Evolutionary conservation across 2,797 vertebrate genomes (phyloP).

Genomic region (Phyllotis vaccarum): DNA sequence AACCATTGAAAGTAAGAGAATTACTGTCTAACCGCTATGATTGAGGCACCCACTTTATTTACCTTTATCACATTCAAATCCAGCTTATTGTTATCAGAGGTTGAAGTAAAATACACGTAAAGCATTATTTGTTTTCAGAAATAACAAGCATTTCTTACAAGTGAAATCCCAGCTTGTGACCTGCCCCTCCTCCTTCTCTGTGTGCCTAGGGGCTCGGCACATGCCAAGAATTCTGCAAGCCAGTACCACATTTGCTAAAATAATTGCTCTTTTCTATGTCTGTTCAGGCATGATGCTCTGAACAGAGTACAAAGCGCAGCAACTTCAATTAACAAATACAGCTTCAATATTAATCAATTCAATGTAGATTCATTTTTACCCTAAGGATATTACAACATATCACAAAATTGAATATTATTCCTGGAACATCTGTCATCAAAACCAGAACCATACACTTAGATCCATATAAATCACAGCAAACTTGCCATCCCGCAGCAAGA

Average conservation of each 20-base stretch:
- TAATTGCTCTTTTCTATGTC: constrained; percentile 76
- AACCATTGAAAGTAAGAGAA: constrained; percentile 46
- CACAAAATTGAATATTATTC: constrained; percentile 67
- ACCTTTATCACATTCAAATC: constrained; percentile 53
- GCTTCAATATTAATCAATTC: constrained; percentile 70
- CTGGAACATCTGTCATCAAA: constrained; percentile 74
- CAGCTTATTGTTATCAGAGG: background rate
- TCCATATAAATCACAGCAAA: constrained; percentile 73
- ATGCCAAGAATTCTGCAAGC: constrained; percentile 45
- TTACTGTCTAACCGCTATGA: background rate
- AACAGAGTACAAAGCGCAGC: constrained; percentile 75
- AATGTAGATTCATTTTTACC: constrained; percentile 67
- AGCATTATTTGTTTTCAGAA: constrained; percentile 59
- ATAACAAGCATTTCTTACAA: constrained; percentile 45
- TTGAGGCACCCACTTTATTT: constrained; percentile 29
- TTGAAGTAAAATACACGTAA: constrained; percentile 47
- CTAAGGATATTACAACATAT: constrained; percentile 69
- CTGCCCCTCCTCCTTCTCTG: background rate
- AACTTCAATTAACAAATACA: constrained; percentile 77
- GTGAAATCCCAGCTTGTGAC: background rate
- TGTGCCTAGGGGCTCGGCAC: constrained; percentile 1
- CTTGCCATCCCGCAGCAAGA: constrained; percentile 53
- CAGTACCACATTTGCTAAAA: constrained; percentile 65
- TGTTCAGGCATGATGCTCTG: constrained; percentile 57
- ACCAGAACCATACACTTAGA: constrained; percentile 61